These are phyloP conservation scores for Tokudaia tokunoshimensis DNA, from an alignment of 2,797 vertebrate species.

Conservation along the genomic window DNA sequence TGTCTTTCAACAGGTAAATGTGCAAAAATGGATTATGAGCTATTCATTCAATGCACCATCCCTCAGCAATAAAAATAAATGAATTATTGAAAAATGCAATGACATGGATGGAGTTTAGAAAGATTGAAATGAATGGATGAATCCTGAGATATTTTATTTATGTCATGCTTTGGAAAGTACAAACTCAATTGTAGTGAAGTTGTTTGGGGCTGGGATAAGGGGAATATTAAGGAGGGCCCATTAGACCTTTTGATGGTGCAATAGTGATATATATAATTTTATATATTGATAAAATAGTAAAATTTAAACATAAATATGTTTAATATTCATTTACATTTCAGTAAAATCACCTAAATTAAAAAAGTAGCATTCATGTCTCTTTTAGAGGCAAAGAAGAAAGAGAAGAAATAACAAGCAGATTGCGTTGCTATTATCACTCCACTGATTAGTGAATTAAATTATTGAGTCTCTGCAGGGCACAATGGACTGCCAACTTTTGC, in stretches of 20 bases:
- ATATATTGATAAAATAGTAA: neutral
- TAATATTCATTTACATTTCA: slow-evolving; percentile 28
- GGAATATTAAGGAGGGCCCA: neutral
- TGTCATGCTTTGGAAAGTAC: neutral
- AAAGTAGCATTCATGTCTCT: neutral
- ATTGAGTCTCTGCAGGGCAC: neutral
- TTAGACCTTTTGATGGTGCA: neutral
- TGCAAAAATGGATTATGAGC: neutral
- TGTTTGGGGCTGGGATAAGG: neutral
- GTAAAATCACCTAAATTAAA: neutral
- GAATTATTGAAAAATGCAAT: neutral
- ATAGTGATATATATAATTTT: neutral
- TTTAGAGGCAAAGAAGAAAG: neutral
- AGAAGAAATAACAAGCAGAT: neutral
- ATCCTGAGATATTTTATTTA: neutral
- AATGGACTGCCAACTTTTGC: neutral
- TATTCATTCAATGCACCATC: neutral
- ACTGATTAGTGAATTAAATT: neutral
- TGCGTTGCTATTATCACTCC: neutral
- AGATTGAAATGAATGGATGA: neutral
- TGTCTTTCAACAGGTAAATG: neutral
- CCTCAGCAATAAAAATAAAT: neutral
- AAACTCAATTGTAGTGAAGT: neutral
- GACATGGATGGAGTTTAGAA: neutral
- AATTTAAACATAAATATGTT: neutral